A percentile compares a stretch with the other conserved stretches of the same genome.
Evolutionary conservation across 2,113 vertebrate genomes (phyloP).

Genomic region (Protobothrops mucrosquamatus): DNA sequence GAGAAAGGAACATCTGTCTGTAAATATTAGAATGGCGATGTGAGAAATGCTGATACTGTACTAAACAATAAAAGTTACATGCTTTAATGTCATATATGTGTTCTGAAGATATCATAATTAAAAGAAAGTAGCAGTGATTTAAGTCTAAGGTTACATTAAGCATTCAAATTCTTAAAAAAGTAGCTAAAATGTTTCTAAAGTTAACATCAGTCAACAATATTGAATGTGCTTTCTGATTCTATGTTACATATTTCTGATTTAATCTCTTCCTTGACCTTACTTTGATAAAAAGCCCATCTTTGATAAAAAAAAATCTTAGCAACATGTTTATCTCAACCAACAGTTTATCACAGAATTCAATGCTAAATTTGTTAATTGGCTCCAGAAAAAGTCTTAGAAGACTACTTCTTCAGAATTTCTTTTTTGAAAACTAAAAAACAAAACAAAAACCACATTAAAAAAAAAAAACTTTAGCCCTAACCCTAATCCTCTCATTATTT

Average conservation of each 20-base stretch:
- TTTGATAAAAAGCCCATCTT: neutral
- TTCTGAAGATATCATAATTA: conserved; percentile 14
- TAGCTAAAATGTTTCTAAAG: conserved; percentile 1
- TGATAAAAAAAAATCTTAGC: neutral
- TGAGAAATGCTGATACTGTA: neutral
- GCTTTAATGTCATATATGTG: neutral
- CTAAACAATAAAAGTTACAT: conserved; percentile 12
- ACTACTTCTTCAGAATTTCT: neutral
- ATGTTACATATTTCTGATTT: neutral
- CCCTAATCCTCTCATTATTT: neutral
- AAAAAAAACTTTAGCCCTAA: too few species aligned
- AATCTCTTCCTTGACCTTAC: neutral
- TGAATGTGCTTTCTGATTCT: neutral
- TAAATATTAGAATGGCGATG: neutral
- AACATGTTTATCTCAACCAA: neutral
- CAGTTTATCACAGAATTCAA: neutral
- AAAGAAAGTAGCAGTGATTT: conserved; percentile 9
- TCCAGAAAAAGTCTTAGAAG: neutral
- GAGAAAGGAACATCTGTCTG: conserved; percentile 17
- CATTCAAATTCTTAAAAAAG: conserved; percentile 5
- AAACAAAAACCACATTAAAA: too few species aligned
- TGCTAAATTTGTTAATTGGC: neutral
- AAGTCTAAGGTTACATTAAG: conserved; percentile 14
- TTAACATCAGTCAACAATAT: neutral
- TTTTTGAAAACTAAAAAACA: neutral